phyloP scores from a whole-genome alignment of 2,797 vertebrate species.

The Peromyscus aztecus region DNA sequence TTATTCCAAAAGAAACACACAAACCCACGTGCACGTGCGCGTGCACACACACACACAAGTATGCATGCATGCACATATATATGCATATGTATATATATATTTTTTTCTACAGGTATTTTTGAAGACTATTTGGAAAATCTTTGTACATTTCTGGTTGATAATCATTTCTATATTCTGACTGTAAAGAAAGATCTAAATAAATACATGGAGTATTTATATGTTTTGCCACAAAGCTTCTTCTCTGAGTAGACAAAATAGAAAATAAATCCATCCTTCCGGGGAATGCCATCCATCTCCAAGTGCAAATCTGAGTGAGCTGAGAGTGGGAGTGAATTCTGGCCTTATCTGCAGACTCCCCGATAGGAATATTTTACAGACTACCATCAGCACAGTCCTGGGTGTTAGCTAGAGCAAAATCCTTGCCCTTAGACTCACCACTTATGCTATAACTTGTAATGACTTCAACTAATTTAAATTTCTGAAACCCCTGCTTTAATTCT shows the following conservation, averaged over 20 bases:
- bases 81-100: not conserved
- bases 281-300: not conserved
- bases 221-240: not conserved
- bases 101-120: not conserved
- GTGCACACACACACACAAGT: not conserved
- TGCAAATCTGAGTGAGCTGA: not conserved
- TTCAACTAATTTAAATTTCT: slow-evolving; percentile 69
- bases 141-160: not conserved
- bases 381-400: not conserved
- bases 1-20: not conserved
- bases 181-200: not conserved
- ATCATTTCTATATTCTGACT: not conserved
- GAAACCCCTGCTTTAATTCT: slow-evolving; percentile 56
- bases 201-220: not conserved
- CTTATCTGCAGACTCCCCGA: not conserved
- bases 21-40: no score
- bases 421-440: not conserved
- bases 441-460: slow-evolving; percentile 43
- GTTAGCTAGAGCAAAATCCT: not conserved
- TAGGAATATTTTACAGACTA: not conserved
- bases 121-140: not conserved
- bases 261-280: not conserved
- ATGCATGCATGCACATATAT: not conserved
- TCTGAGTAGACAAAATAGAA: not conserved
- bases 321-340: not conserved